Evolutionary conservation across 2,888 invertebrate genomes (phyloP), one percentile per base, ranked within the genome.

Genomic region (Nemapogon koenigi): DNA sequence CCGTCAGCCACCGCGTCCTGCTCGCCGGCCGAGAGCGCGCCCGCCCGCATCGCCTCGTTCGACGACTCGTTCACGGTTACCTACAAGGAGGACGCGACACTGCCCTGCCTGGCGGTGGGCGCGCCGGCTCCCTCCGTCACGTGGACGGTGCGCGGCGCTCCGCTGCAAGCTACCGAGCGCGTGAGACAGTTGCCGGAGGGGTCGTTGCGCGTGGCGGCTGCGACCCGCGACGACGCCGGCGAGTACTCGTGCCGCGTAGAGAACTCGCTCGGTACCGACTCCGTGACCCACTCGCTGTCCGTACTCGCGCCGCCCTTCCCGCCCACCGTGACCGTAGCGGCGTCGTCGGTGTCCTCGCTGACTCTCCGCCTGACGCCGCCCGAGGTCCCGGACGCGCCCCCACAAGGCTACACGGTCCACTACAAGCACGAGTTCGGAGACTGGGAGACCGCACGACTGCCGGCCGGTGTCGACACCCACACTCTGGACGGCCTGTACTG

Each of bases 351-450:
- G 2, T 80, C 80, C 1, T 76, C 80, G 0, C 60, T 80, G 40
- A 79, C 79, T 2, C 68, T 80, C 2, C 73, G 79, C 38, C 58
- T 80, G 46, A 75, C 75, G 51, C 73, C 78, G 0, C 50, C 87
- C 47, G 86, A 88, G 50, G 86, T 89, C 35, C 85, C 84, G 10
- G 93, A 93, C 57, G 91, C 93, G 22, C 92, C 92, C n/a, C 87
- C 94, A 46, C 92, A 93, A 51, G 95, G 96, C 1, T 94, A 94
- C 71, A 91, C 91, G 17, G 83, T 97, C 45, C 91, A 92, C 59
- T 94, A 92, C 79, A 95, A 95, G 61, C 94, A 94, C 39, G 95
- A 96, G 67, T 95, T 94, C 57, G 94, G 94, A 13, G 93, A 94
- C 57, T 95, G 94, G 94, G 91, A 92, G 71, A 91, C 90, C 43